Base-by-base conservation (phyloP, 2,888 invertebrate species). In the Ditula angustiorana region DNA sequence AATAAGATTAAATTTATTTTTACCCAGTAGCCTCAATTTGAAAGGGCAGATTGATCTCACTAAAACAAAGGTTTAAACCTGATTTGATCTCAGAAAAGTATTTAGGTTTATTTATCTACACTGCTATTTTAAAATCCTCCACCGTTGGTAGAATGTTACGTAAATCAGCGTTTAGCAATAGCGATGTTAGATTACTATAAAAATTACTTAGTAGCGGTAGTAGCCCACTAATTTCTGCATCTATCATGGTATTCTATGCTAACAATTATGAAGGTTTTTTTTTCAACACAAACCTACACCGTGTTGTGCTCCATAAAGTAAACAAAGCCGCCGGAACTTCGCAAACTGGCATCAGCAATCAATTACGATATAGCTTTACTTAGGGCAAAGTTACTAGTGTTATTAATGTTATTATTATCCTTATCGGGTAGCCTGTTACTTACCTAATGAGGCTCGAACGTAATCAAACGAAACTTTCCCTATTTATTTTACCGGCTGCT, bases 391-490 rank as follows among this genome's bases (percentile, higher is more conserved):
- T 52, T 58, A 41, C 24, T 30, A 47, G 33, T 53, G 5, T 50
- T 64, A 41, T 19, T 30, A 47, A 24, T 53, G 5, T 50, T 64
- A 64, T 57, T 53, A 58, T 58, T 44, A 46, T 46, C 53, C 46
- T 33, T 28, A 35, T 52, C 11, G 44, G 30, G 11, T 58, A 49
- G 37, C 35, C 37, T 23, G 52, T 47, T 64, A 24, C 46, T 37
- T 37, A 26, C 58, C 41, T 52, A 58, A 58, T 53, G 52, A 53
- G 26, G 58, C 46, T 50, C 55, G 28, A 56, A 59, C 37, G 53
- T 55, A 67, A 67, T 63, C 59, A 60, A 59, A 56, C 33, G 35
- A 46, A 64, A 60, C 44, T 59, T 63, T 41, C 10, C 19, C 8
- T 59, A 47, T 67, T 64, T 64, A 67, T 56, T 44, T 57, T 56